Evolutionary conservation across 2,113 vertebrate species (phyloP).

Genomic region (Ophthalmolycus amberensis): DNA sequence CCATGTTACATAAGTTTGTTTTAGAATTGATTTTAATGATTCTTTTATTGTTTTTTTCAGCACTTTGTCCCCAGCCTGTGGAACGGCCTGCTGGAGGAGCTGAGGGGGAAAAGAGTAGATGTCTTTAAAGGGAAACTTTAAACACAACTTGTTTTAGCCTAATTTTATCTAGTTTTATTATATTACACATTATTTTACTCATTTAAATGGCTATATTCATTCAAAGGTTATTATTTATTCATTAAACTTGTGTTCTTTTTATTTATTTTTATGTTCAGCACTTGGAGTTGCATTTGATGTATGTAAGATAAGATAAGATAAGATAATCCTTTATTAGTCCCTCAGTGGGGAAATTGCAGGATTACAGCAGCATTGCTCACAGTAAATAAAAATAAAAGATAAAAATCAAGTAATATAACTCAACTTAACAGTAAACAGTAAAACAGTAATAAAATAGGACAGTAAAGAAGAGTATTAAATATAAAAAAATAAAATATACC

Average conservation of each 20-base stretch:
- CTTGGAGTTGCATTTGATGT: background rate
- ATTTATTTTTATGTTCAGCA: background rate
- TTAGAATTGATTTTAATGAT: background rate
- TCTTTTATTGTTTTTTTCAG: no score
- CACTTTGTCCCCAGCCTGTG: background rate
- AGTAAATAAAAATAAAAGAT: no score
- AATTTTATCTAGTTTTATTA: background rate
- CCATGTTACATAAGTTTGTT: background rate
- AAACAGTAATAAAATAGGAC: no score
- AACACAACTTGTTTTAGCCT: background rate
- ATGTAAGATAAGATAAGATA: no score
- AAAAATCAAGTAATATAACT: no score
- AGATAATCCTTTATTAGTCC: no score
- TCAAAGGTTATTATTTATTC: background rate
- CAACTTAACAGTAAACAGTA: no score
- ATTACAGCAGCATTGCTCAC: no score
- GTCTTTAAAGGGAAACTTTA: background rate
- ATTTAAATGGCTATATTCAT: background rate
- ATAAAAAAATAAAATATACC: no score
- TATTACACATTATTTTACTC: background rate
- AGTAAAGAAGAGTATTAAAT: no score
- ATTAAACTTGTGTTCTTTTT: background rate
- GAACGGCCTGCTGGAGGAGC: background rate
- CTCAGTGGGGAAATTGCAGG: no score
- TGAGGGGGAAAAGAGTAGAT: background rate